A percentile compares a stretch with the other conserved stretches of the same genome.
phyloP scores from a whole-genome alignment of 2,797 vertebrate species.

The Pipistrellus kuhlii region DNA sequence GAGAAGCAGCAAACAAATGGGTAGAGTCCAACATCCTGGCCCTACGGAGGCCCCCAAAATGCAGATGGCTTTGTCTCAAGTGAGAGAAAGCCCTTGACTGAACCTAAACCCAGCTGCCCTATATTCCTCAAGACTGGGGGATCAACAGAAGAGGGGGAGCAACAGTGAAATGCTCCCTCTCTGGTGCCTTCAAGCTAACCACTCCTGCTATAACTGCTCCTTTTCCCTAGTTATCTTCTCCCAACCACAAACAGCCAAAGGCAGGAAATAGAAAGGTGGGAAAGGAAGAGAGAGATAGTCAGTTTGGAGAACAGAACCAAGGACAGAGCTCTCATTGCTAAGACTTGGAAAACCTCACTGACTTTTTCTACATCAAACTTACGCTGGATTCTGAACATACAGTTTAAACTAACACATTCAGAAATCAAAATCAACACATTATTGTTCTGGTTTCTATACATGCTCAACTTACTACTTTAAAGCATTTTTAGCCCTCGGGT shows the following conservation, averaged over 20 bases:
- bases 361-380: background rate
- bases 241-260: constrained; percentile 67
- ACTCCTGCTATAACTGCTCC: background rate
- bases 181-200: too few relatives aligned
- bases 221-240: constrained; percentile 48
- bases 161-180: too few relatives aligned
- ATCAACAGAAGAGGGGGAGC: too few relatives aligned
- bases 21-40: too few relatives aligned
- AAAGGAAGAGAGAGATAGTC: constrained; percentile 67
- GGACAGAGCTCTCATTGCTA: constrained; percentile 6
- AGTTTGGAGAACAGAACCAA: constrained; percentile 57
- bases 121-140: too few relatives aligned
- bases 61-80: too few relatives aligned
- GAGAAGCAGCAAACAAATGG: too few relatives aligned
- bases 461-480: constrained; percentile 19
- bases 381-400: background rate
- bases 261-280: constrained; percentile 61
- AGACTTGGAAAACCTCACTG: constrained; percentile 27
- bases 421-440: constrained; percentile 30
- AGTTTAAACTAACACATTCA: constrained; percentile 13
- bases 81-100: too few relatives aligned
- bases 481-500: constrained; percentile 13
- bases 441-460: background rate
- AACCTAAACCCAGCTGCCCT: too few relatives aligned
- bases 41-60: too few relatives aligned